phyloP scores from a whole-genome alignment of 1,140 invertebrate species.

The Manduca sexta region DNA sequence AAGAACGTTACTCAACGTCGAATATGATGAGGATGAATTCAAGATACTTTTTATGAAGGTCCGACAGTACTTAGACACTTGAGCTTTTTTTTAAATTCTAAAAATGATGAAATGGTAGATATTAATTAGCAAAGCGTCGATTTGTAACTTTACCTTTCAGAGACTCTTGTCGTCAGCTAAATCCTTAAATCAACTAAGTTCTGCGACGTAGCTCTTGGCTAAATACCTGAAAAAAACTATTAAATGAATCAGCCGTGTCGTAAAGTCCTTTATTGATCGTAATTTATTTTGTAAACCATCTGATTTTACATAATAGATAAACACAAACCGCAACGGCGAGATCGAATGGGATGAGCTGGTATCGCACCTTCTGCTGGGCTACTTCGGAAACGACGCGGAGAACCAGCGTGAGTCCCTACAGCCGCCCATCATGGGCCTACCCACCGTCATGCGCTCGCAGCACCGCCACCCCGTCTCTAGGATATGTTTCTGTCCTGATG shows the following conservation, averaged over 20 bases:
- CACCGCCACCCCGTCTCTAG: slow-evolving; percentile 77
- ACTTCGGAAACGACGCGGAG: slow-evolving; percentile 75
- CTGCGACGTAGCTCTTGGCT: no score
- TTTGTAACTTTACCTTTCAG: no score
- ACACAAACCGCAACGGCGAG: slow-evolving; percentile 71
- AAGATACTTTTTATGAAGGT: slow-evolving; percentile 67
- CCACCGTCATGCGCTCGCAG: slow-evolving; percentile 74
- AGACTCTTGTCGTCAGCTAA: no score
- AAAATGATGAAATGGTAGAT: no score
- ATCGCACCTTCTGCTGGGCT: slow-evolving; percentile 78
- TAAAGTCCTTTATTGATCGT: no score
- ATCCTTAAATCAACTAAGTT: no score
- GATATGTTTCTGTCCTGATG: slow-evolving; percentile 75
- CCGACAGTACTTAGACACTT: slow-evolving; percentile 1
- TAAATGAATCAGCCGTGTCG: no score
- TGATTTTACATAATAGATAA: slow-evolving; percentile 44
- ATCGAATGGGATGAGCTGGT: slow-evolving; percentile 81
- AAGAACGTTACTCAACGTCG: slow-evolving; percentile 43
- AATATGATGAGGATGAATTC: slow-evolving; percentile 64
- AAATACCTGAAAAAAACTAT: no score
- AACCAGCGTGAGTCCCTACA: slow-evolving; percentile 74
- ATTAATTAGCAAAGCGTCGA: no score
- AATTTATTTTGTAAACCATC: no score
- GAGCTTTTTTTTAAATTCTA: no score
- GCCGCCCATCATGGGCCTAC: slow-evolving; percentile 74